These are phyloP conservation scores for Maniola hyperantus DNA, from an alignment of 2,888 invertebrate genomes.

Conservation along the genomic window DNA sequence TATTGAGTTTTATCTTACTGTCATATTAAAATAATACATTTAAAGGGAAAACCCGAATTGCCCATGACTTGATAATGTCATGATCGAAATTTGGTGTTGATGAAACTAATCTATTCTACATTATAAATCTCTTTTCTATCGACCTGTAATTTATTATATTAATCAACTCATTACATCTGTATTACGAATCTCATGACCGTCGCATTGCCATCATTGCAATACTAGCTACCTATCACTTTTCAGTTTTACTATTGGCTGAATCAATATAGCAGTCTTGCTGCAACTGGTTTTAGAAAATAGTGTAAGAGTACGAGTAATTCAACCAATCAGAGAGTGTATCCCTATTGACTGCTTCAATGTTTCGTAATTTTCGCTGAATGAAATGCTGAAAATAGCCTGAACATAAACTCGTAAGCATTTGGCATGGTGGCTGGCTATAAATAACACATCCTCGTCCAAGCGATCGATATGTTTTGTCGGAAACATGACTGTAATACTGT, in stretches of 20 bases:
- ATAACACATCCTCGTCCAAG: neutral
- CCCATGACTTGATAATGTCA: too few species aligned
- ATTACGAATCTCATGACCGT: neutral
- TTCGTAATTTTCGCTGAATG: conserved; percentile 8
- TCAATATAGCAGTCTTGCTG: too few species aligned
- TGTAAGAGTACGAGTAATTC: neutral
- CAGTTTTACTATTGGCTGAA: neutral
- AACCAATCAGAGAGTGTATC: neutral
- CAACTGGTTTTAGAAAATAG: neutral
- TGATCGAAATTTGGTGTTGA: too few species aligned
- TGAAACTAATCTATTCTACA: neutral
- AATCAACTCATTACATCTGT: neutral
- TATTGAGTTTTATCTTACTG: too few species aligned
- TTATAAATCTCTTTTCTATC: neutral
- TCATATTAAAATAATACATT: too few species aligned
- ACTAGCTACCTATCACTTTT: neutral
- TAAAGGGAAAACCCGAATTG: too few species aligned
- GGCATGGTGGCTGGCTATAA: conserved; percentile 10
- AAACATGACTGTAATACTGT: neutral
- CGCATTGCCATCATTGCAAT: neutral
- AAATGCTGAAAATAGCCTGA: neutral
- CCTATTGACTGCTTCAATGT: neutral
- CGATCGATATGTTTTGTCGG: conserved; percentile 1
- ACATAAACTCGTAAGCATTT: conserved; percentile 9
- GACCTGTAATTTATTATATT: neutral